Evolutionary conservation across 1,140 invertebrate genomes (phyloP).

Genomic region (Apolygus lucorum): DNA sequence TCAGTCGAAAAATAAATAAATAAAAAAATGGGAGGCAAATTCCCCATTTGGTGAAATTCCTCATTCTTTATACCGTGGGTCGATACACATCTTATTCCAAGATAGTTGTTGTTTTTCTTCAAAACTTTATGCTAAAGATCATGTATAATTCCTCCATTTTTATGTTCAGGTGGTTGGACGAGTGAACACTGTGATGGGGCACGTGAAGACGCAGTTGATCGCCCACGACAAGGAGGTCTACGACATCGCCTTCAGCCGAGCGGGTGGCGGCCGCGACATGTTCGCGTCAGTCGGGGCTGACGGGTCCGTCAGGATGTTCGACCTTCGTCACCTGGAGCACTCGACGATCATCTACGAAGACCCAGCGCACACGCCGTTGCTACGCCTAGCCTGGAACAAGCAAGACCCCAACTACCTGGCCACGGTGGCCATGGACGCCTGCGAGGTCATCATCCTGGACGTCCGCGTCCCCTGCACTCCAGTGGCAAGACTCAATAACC

Average conservation of each 20-base stretch:
- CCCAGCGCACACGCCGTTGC: slow-evolving; percentile 85
- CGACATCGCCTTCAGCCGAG: slow-evolving; percentile 94
- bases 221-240: slow-evolving; percentile 99
- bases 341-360: slow-evolving; percentile 99
- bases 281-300: slow-evolving; percentile 99
- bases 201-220: slow-evolving; percentile 98
- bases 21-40: too few relatives aligned
- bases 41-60: too few relatives aligned
- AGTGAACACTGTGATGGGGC: slow-evolving; percentile 84
- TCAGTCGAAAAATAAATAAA: too few relatives aligned
- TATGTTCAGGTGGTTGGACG: slow-evolving; percentile 60
- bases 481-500: slow-evolving; percentile 93
- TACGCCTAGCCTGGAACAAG: slow-evolving; percentile 97
- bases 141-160: neutral
- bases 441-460: slow-evolving; percentile 97
- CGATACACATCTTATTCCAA: too few relatives aligned
- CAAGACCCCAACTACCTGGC: slow-evolving; percentile 98
- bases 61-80: too few relatives aligned
- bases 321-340: slow-evolving; percentile 93
- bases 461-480: slow-evolving; percentile 96
- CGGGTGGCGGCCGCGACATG: slow-evolving; percentile 97
- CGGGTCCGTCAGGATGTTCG: slow-evolving; percentile 98
- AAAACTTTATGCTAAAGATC: neutral
- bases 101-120: neutral
- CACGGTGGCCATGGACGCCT: slow-evolving; percentile 97